Base-by-base conservation (phyloP, 2,113 vertebrate species). In the Poicephalus gulielmi region DNA sequence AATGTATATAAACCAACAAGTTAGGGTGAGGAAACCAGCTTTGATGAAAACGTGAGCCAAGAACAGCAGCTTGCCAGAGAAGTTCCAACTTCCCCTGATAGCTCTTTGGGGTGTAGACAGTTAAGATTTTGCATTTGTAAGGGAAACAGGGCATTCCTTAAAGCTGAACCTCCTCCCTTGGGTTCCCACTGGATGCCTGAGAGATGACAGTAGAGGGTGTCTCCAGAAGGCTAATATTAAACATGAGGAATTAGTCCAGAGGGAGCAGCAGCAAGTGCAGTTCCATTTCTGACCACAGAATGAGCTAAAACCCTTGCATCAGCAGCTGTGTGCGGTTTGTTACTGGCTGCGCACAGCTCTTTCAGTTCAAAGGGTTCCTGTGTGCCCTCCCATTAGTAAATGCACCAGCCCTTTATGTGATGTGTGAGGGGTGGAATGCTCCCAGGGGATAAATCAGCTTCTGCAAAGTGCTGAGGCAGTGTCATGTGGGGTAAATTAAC, bases 121-220 rank as follows among this genome's bases (percentile, higher is more conserved):
- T 93, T 63, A 94, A 93, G 73, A 64, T 86, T 88, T 33, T 93
- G 85, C 27, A 0, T 81, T 77, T 92, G 94, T 86, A 83, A 95
- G 80, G 86, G 83, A 95, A 97, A 93, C 64, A 82, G 66, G 53
- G 80, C 95, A 97, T 96, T 97, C 95, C 94, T 96, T 84, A 88
- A 43, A 95, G 94, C 92, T 94, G 92, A 95, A 67, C 90, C 86
- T 96, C 88, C 95, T 97, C 96, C 95, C 95, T 92, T 82, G 96
- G 86, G 92, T 94, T 95, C 73, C 83, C 74, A 41, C 95, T 93
- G 86, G 88, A 96, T 97, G 95, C 94, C 95, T 96, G 83, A 95
- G 90, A 97, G 94, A 92, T 96, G 95, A 97, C 88, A 95, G 88
- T 20, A 93, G 78, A 93, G 95, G 95, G 96, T 96, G 95, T 95